phyloP scores from a whole-genome alignment of 2,888 invertebrate species.

The Micoletzkya japonica region DNA sequence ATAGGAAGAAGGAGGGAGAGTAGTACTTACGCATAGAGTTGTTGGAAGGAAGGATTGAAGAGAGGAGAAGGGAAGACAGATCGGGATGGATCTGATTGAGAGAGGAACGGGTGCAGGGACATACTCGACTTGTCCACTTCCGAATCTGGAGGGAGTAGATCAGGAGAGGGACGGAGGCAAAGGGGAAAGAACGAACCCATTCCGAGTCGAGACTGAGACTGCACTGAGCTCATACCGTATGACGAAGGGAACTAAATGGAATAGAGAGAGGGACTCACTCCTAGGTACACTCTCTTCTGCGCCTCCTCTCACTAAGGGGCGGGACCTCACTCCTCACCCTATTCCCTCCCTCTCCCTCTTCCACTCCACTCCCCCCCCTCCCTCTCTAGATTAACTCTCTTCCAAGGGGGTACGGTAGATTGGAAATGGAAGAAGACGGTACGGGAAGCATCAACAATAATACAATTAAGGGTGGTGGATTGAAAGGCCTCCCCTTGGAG shows the following conservation, averaged over 20 bases:
- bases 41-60: slow-evolving; percentile 4
- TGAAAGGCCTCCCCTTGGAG: too few species aligned
- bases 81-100: slow-evolving; percentile 4
- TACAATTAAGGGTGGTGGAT: slow-evolving; percentile 26
- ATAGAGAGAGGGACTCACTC: slow-evolving; percentile 1
- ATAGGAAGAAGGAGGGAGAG: neutral
- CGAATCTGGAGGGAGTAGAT: neutral
- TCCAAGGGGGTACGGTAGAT: neutral
- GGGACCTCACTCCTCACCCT: slow-evolving; percentile 17
- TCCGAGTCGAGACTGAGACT: neutral
- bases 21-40: slow-evolving; percentile 14
- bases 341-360: slow-evolving; percentile 14
- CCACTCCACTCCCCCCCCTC: slow-evolving; percentile 1
- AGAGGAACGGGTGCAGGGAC: slow-evolving; percentile 1
- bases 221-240: slow-evolving; percentile 16
- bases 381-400: slow-evolving; percentile 1
- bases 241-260: slow-evolving; percentile 4
- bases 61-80: slow-evolving; percentile 11
- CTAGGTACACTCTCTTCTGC: slow-evolving; percentile 9
- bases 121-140: neutral
- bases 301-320: slow-evolving; percentile 2
- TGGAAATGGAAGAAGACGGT: slow-evolving; percentile 8
- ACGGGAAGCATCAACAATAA: slow-evolving; percentile 8
- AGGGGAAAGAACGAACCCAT: neutral
- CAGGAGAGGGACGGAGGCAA: neutral